Conservation (phyloP, 2,888 invertebrate species). For the Crepidodera aurea region DNA sequence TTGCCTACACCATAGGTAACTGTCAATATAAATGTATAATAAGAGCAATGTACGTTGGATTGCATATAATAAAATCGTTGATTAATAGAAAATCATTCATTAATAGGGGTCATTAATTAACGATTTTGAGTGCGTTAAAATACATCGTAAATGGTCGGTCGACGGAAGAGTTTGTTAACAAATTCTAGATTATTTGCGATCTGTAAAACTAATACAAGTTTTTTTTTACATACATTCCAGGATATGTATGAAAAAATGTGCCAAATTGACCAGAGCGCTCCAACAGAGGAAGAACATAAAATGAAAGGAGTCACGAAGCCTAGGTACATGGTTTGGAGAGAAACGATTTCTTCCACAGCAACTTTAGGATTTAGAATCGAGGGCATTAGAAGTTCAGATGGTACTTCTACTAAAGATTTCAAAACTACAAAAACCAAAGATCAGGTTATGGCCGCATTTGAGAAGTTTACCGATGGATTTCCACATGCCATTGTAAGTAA, state of each 20-base stretch:
- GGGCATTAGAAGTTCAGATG: conserved; percentile 89
- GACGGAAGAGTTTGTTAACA: no score
- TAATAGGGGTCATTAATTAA: no score
- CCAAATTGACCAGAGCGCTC: conserved; percentile 88
- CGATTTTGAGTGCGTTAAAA: no score
- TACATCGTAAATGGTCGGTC: no score
- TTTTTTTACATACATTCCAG: no score
- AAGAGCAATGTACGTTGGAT: no score
- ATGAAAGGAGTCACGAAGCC: conserved; percentile 94
- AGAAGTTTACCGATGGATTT: conserved; percentile 81
- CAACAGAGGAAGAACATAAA: conserved; percentile 88
- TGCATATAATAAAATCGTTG: no score
- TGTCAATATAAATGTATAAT: no score
- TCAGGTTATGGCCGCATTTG: conserved; percentile 81
- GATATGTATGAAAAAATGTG: conserved; percentile 99
- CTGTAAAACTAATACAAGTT: no score
- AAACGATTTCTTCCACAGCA: conserved; percentile 96
- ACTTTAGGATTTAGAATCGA: conserved; percentile 96
- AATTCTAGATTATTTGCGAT: no score
- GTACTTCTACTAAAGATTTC: conserved; percentile 92
- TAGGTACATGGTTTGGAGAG: conserved; percentile 94
- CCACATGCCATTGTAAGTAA: conserved; percentile 78
- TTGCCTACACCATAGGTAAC: no score
- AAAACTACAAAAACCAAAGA: conserved; percentile 90
- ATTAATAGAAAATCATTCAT: no score